A percentile compares a stretch with the other conserved stretches of the same genome.
Evolutionary conservation across 2,797 vertebrate species (phyloP).

Genomic region (Limnodromus scolopaceus): DNA sequence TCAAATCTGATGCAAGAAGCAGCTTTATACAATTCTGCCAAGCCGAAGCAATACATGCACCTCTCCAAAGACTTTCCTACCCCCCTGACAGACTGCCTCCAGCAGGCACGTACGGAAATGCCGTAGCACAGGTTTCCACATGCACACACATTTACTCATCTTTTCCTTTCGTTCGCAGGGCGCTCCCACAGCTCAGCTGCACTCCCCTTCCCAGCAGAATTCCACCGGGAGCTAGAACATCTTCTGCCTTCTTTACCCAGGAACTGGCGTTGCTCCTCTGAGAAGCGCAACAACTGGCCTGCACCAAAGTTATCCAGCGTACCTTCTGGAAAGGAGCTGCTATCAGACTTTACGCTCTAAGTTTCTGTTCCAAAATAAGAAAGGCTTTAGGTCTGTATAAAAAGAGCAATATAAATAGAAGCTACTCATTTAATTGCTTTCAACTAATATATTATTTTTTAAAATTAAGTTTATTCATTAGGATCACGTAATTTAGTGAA

Average conservation of each 20-base stretch:
- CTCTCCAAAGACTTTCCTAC: background rate
- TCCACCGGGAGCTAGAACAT: background rate
- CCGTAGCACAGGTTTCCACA: background rate
- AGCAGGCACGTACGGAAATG: rapidly evolving
- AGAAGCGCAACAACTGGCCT: background rate
- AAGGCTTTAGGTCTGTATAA: background rate
- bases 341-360: background rate
- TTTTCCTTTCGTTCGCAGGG: background rate
- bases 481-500: background rate
- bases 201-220: background rate
- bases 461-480: conserved; percentile 11
- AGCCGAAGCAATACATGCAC: background rate
- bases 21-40: background rate
- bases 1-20: background rate
- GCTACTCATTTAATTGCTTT: background rate
- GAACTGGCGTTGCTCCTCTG: background rate
- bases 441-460: background rate
- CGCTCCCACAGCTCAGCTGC: background rate
- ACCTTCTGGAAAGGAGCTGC: background rate
- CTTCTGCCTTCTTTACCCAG: background rate
- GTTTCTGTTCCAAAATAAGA: background rate
- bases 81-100: background rate
- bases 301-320: background rate
- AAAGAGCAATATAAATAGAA: background rate
- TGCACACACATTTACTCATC: background rate